Base-by-base conservation (phyloP, 2,797 vertebrate species). In the Garrulus glandarius region DNA sequence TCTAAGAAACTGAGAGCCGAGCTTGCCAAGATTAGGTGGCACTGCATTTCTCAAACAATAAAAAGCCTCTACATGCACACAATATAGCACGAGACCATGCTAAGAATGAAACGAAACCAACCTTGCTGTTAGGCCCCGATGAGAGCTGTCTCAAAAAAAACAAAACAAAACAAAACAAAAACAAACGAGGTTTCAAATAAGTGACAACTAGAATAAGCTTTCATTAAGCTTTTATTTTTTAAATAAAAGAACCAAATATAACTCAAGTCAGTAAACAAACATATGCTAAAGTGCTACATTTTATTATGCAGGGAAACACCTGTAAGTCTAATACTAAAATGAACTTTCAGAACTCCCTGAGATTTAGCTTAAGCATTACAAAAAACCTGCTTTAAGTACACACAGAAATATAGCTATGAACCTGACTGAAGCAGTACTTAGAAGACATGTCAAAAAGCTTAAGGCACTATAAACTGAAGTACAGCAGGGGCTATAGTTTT, bases 141-240 rank as follows among this genome's bases (percentile, higher is more conserved):
- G 91, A 92, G 39, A 95, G 86, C 91, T 95, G 94, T 44, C 85
- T 79, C 87, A 90, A 95, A 92, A 95, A 95, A 92, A 93, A 9
- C 87, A 90, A 95, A 92, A 95, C 95, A 92, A 93, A 9, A 93
- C 90, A 82, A 20, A 85, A 84, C 9, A 86, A 53, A 89, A 93
- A 92, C 41, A 90, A 94, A 80, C 10, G 69, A 97, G 8, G 83
- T 77, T 92, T 80, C 78, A 93, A 87, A 18, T 22, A 92, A 92
- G 74, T 81, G 50, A 76, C 34, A 81, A 57, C 63, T 89, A 68
- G 17, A 87, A 89, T 39, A 68, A 76, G 72, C 22, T 86, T 92
- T 82, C 57, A 72, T 70, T 91, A 87, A 69, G 39, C 27, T 86
- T 87, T 71, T 37, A 29, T 34, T 44, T 83, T 88, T 82, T 46